phyloP scores from a whole-genome alignment of 2,888 invertebrate species.

The Pemphredon lugubris region DNA sequence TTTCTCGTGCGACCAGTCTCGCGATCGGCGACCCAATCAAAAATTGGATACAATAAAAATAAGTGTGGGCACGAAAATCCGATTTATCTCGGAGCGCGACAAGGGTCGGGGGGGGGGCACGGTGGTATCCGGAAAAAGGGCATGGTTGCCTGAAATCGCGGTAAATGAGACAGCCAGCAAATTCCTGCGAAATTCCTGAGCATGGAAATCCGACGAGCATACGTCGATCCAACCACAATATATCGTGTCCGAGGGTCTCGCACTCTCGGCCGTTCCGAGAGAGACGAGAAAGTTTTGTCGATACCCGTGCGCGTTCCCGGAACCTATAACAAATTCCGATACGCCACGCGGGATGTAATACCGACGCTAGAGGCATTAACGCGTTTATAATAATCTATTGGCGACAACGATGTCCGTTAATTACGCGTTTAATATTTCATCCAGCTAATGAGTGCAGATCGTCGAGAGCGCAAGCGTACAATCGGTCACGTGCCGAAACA shows the following conservation, averaged over 20 bases:
- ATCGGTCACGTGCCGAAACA: slow-evolving; percentile 17
- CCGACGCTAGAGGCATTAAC: slow-evolving; percentile 50
- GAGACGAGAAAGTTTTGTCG: slow-evolving; percentile 62
- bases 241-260: slow-evolving; percentile 49
- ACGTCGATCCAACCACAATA: slow-evolving; percentile 60
- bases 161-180: slow-evolving; percentile 54
- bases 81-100: no score
- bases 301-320: slow-evolving; percentile 46
- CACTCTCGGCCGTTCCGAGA: slow-evolving; percentile 32
- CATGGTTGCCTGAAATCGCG: slow-evolving; percentile 46
- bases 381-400: slow-evolving; percentile 50
- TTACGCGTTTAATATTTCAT: slow-evolving; percentile 33
- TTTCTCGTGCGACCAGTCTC: no score
- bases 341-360: slow-evolving; percentile 55
- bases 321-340: slow-evolving; percentile 61
- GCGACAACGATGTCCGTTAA: slow-evolving; percentile 40
- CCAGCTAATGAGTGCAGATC: slow-evolving; percentile 33
- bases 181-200: slow-evolving; percentile 65
- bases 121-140: neutral
- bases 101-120: neutral
- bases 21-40: no score
- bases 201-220: slow-evolving; percentile 54
- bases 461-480: neutral
- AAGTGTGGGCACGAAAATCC: neutral
- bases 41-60: no score